Base-by-base conservation (phyloP, 2,113 vertebrate genomes). In the Pelmatolapia mariae region DNA sequence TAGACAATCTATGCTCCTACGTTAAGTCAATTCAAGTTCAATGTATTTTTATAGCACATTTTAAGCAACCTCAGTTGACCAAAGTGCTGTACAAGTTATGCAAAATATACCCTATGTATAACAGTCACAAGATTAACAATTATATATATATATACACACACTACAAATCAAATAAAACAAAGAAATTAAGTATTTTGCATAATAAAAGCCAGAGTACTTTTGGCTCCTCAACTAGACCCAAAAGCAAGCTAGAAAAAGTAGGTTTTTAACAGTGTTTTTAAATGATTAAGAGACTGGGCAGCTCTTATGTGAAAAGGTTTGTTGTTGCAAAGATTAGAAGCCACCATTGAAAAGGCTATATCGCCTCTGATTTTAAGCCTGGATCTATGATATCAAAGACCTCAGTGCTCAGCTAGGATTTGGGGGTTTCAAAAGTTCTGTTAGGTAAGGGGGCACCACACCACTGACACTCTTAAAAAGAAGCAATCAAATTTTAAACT, bases 391-490 rank as follows among this genome's bases (percentile, higher is more conserved):
- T 66, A 66, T 66, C 61, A 38, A 38, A 66, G 7, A 66, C 61
- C 61, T n/a, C 61, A 38, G 61, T 22, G 61, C 61, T 38, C 61
- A 66, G 19, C 61, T 66, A 66, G 19, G 33, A n/a, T 66, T 66
- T n/a, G 0, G 24, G 7, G 15, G 59, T 63, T 31, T 36, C 10
- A 36, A 63, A 66, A n/a, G 31, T 0, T 66, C 18, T 66, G 10
- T 38, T 38, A 38, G 4, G 31, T 66, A 38, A 38, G 61, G 61
- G 31, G 31, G 18, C 31, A 66, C 31, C 61, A 66, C 12, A 66
- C 1, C 61, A 66, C 10, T 66, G 61, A 38, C 10, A 66, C 61
- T 66, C 61, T 38, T 66, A 66, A 66, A 66, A 38, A 66, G 18
- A 66, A 66, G 2, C 61, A 66, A 12, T 66, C 10, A n/a, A 38